Evolutionary conservation across 2,113 vertebrate genomes (phyloP).

Genomic region (Malurus elegans): DNA sequence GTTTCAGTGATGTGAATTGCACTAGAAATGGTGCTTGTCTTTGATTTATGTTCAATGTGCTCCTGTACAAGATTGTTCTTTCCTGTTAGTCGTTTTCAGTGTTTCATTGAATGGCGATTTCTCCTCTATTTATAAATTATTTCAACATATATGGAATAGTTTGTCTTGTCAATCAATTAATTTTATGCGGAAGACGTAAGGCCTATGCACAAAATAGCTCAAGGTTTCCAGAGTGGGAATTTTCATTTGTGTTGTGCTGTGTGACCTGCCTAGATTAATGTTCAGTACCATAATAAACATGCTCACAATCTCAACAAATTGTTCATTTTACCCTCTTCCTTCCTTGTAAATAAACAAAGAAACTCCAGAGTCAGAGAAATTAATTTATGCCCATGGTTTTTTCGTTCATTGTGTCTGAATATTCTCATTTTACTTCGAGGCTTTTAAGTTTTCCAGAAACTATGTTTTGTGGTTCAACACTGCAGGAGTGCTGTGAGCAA

Average conservation of each 20-base stretch:
- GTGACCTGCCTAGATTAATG: not conserved
- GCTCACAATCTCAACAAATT: not conserved
- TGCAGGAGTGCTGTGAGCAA: not conserved
- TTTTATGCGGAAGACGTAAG: not conserved
- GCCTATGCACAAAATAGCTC: not conserved
- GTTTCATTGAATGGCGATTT: not conserved
- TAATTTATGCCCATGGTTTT: not conserved
- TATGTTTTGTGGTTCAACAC: not conserved
- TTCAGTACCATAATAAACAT: not conserved
- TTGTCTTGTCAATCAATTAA: not conserved
- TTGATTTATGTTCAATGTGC: not conserved
- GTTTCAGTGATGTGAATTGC: not conserved
- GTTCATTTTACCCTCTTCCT: not conserved
- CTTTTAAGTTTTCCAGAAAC: not conserved
- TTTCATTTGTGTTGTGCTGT: not conserved
- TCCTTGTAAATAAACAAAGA: not conserved
- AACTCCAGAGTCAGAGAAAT: not conserved
- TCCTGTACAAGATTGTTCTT: not conserved
- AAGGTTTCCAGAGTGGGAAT: not conserved
- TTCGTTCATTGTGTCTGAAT: not conserved
- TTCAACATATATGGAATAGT: not conserved
- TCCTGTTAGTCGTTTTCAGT: not conserved
- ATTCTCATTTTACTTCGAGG: not conserved
- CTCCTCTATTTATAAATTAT: not conserved
- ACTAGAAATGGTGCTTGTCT: not conserved